Percentiles rank a stretch among this genome's conserved stretches.
phyloP scores from a whole-genome alignment of 2,113 vertebrate genomes.

The Sisor rabdophorus region DNA sequence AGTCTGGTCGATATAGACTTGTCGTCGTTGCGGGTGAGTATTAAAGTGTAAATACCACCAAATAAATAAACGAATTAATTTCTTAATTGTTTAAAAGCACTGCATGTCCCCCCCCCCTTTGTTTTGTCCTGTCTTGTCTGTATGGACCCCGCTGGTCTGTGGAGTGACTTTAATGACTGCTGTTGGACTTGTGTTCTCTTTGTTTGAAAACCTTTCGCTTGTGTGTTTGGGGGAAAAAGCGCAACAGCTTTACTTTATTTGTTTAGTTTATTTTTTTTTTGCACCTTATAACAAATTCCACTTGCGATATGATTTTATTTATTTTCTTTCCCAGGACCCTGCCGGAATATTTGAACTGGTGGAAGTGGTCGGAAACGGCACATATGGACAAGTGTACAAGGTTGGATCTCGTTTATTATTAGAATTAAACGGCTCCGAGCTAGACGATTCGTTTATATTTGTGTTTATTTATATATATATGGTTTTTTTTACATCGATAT shows the following conservation, averaged over 20 bases:
- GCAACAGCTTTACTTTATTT: conserved; percentile 50
- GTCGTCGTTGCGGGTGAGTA: conserved; percentile 85
- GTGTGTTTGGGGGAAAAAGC: conserved; percentile 49
- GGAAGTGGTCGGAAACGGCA: conserved; percentile 86
- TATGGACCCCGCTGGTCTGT: background rate
- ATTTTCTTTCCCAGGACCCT: conserved; percentile 70
- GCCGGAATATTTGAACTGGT: conserved; percentile 87
- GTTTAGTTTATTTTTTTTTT: conserved; percentile 7
- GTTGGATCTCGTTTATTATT: conserved; percentile 54
- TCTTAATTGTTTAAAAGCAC: background rate
- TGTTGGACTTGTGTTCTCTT: conserved; percentile 49
- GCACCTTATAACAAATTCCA: background rate
- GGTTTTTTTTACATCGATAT: too few species aligned
- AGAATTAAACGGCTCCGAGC: background rate
- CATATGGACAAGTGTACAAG: conserved; percentile 89
- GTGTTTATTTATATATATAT: too few species aligned
- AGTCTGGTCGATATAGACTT: conserved; percentile 94
- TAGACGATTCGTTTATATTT: background rate
- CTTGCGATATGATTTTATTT: too few species aligned
- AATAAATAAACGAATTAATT: background rate
- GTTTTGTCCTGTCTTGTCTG: background rate
- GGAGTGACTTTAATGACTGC: background rate
- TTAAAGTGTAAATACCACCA: background rate
- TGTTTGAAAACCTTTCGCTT: conserved; percentile 59
- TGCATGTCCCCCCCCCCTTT: background rate